Conservation (phyloP, 2,888 invertebrate genomes). For the Mellilla xanthometata region DNA sequence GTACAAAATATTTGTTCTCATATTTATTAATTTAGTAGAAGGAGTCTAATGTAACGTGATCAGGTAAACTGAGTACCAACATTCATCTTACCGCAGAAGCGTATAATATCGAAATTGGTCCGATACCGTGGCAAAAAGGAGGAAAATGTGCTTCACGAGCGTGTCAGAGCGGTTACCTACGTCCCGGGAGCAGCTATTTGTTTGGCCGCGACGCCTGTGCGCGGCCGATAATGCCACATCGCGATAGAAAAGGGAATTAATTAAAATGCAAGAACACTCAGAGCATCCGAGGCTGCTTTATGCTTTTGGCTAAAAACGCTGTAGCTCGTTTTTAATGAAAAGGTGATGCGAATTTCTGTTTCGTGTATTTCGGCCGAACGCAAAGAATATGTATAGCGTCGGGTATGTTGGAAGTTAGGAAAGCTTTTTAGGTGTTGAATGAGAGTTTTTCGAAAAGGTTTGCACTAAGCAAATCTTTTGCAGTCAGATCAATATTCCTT, state of each 20-base stretch:
- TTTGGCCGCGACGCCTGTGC: constrained; percentile 73
- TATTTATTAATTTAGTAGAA: too few relatives aligned
- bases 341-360: constrained; percentile 41
- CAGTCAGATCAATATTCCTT: too few relatives aligned
- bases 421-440: constrained; percentile 2
- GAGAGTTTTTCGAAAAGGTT: background rate
- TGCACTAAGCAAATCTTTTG: too few relatives aligned
- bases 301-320: constrained; percentile 42
- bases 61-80: background rate
- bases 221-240: constrained; percentile 72
- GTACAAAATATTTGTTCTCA: too few relatives aligned
- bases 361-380: constrained; percentile 13
- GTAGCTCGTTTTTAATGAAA: constrained; percentile 33
- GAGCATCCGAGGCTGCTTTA: constrained; percentile 69
- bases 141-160: constrained; percentile 55
- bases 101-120: constrained; percentile 26
- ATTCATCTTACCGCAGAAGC: constrained; percentile 21
- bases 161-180: constrained; percentile 70
- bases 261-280: constrained; percentile 80
- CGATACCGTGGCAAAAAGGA: constrained; percentile 33
- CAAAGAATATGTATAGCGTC: constrained; percentile 2
- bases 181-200: constrained; percentile 66
- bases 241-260: constrained; percentile 81
- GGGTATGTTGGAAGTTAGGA: background rate
- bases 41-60: too few relatives aligned